These are phyloP conservation scores for Aulostomus chinensis DNA, from an alignment of 2,797 vertebrate species.

Conservation along the genomic window DNA sequence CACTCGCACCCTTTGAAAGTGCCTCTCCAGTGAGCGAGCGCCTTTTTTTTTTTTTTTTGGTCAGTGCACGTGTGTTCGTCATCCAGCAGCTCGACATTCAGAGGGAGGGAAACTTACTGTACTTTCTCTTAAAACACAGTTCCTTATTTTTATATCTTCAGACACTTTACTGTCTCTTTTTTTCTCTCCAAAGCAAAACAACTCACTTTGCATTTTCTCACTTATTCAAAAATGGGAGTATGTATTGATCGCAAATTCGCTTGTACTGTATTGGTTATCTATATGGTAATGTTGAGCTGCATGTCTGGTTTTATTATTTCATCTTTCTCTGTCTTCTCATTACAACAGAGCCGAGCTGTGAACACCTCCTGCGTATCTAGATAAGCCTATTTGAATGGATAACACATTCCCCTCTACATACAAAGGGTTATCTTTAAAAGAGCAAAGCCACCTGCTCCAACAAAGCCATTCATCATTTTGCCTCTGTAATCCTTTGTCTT, in stretches of 20 bases:
- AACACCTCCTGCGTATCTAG: constrained; percentile 73
- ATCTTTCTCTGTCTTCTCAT: constrained; percentile 74
- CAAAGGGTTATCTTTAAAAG: constrained; percentile 78
- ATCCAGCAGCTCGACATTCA: too few relatives aligned
- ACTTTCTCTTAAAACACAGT: too few relatives aligned
- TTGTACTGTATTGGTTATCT: constrained; percentile 78
- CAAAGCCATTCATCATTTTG: constrained; percentile 70
- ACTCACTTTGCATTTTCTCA: constrained; percentile 23
- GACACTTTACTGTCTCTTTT: too few relatives aligned
- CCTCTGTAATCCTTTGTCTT: constrained; percentile 43
- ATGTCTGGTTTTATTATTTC: constrained; percentile 76
- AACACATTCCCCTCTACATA: constrained; percentile 76
- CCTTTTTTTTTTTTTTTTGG: not conserved
- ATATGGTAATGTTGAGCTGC: constrained; percentile 78
- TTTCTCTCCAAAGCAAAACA: constrained; percentile 21
- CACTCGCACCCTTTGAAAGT: constrained; percentile 66
- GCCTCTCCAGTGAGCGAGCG: constrained; percentile 58
- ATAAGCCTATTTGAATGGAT: constrained; percentile 82
- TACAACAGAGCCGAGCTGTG: constrained; percentile 58
- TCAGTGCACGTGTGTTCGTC: too few relatives aligned
- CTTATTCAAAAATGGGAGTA: constrained; percentile 32
- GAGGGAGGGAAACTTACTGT: too few relatives aligned
- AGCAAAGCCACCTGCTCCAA: constrained; percentile 73
- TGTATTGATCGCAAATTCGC: constrained; percentile 72
- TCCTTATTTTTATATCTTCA: too few relatives aligned